Conservation (phyloP, 1,140 invertebrate species). For the Adelges cooleyi region DNA sequence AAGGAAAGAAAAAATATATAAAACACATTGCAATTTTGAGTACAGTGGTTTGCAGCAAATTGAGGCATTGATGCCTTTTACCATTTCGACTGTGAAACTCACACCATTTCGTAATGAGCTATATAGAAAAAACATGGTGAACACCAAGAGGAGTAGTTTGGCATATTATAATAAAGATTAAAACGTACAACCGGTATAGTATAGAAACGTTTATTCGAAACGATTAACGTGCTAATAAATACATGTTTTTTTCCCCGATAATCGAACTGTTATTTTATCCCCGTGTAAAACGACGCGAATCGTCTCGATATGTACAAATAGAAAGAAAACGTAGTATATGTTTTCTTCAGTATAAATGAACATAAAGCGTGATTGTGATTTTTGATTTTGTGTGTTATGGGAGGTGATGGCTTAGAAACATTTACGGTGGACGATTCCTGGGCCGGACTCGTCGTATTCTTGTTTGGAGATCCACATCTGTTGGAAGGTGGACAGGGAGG, state of each 20-base stretch:
- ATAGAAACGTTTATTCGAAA: constrained; percentile 29
- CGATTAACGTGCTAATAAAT: constrained; percentile 27
- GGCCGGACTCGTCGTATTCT: constrained; percentile 86
- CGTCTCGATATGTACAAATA: constrained; percentile 27
- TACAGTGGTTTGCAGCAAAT: no score
- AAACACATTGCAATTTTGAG: no score
- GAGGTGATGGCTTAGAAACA: constrained; percentile 63
- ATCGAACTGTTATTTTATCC: constrained; percentile 24
- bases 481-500: constrained; percentile 70
- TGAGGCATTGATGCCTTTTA: no score
- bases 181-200: background rate
- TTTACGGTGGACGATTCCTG: constrained; percentile 84
- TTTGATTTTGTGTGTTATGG: constrained; percentile 12
- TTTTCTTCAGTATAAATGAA: constrained; percentile 27
- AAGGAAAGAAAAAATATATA: no score
- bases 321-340: constrained; percentile 11
- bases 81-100: no score
- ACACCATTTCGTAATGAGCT: no score
- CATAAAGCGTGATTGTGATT: constrained; percentile 29
- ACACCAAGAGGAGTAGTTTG: no score
- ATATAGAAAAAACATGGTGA: no score
- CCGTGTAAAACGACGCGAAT: constrained; percentile 28
- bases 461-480: constrained; percentile 86
- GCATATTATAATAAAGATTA: no score
- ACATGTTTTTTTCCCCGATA: constrained; percentile 24